Evolutionary conservation across 2,113 vertebrate genomes (phyloP), one percentile per base, ranked within the genome.

Genomic region (Australoheros scitulus): DNA sequence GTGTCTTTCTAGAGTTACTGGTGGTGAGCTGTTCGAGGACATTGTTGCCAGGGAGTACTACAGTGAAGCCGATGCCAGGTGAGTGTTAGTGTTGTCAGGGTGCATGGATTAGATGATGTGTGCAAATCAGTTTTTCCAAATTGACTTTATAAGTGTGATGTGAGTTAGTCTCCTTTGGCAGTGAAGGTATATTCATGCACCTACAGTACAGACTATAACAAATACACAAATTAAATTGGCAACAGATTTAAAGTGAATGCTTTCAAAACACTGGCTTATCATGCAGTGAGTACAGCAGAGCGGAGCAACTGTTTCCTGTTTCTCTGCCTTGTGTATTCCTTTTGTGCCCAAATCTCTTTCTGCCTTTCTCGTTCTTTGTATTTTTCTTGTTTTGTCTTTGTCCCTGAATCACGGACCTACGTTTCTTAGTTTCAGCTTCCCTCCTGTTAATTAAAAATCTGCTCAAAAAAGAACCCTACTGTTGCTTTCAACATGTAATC

Each of bases 41-140:
- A 98, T 98, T 61, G 97, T 98, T 83, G 97, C 97, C 89, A 95
- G 97, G 89, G 97, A 98, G 87, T 98, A 98, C 94, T 98, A 98
- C 85, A 98, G 97, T 79, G 97, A 98, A 95, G 97, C 97, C 43
- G 97, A 98, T 88, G 97, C 97, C 95, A 98, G 97, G 97, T 98
- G 93, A 95, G 97, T 96, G 1, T 3, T 2, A 24, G 18, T n/a
- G 15, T 24, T 55, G 36, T 77, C 22, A 3, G 17, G 22, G 20
- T 61, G 20, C 10, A 24, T 64, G 10, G 5, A 22, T 61, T 7
- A 20, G 8, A 11, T 38, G 43, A 3, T 64, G 20, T 17, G 2
- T 56, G 52, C 24, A 17, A 3, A 3, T 22, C 29, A 29, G 15
- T 59, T 6, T 64, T 63, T 63, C 59, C 76, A 32, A 32, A 20